Evolutionary conservation across 1,140 invertebrate species (phyloP), one percentile per base, ranked within the genome.

Genomic region (Anastrepha obliqua): DNA sequence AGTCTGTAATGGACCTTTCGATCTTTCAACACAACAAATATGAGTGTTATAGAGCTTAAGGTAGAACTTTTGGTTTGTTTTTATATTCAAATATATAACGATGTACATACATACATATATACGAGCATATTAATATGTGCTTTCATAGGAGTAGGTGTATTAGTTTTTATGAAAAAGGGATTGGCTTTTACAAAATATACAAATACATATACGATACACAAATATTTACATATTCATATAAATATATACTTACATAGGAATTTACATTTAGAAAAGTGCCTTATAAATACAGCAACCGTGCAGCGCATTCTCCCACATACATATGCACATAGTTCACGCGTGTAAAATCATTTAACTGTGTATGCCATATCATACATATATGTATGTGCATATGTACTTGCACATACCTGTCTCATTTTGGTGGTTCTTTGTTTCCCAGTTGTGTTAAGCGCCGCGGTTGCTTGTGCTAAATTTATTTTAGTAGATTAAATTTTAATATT

Each of bases 141-240:
- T 39, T 39, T 13, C 13, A 67, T 42, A 64, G 64, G 8, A 42
- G 29, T 86, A 86, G 60, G 39, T 87, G 17, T 55, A 29, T 87
- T 87, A 11, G 44, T 74, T 87, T 74, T 58, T 74, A 29, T 74
- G 7, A 86, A 11, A 44, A 87, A 87, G 47, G 62, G 62, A 64
- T 65, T 86, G 62, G 62, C 20, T 51, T 86, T 64, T 59, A 9
- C 9, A 44, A 9, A 20, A 39, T 74, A 20, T 58, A 20, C 44
- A 78, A 9, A 87, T 60, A 78, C 20, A 87, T 81, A 47, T 74
- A 74, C 5, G 29, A 44, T 60, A 60, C 20, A 62, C 17, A 86
- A 9, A 74, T 74, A 44, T 74, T 7, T 42, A 74, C 20, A 74
- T 74, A 62, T 59, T 58, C 1, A 85, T 85, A 58, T 11, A 74